These are phyloP conservation scores for Phymastichus coffea DNA, from an alignment of 1,140 invertebrate genomes.

Conservation along the genomic window DNA sequence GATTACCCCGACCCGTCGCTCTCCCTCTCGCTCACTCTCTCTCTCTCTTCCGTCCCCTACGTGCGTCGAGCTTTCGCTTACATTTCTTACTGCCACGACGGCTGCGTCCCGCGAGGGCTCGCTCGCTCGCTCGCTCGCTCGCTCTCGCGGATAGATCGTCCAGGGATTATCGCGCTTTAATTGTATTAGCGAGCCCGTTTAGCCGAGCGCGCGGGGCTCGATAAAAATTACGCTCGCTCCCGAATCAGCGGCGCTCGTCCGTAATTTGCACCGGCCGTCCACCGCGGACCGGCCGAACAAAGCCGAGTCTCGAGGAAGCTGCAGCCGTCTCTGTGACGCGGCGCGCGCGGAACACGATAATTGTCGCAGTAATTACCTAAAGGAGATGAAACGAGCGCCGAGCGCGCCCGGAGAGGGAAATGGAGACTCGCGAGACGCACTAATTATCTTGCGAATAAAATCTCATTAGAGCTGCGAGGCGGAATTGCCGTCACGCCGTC, in stretches of 20 bases:
- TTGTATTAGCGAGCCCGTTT: conserved; percentile 29
- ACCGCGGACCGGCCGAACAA: too few species aligned
- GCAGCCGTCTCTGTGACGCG: too few species aligned
- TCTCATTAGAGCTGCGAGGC: conserved; percentile 46
- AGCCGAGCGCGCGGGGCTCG: too few species aligned
- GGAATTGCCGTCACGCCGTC: conserved; percentile 40
- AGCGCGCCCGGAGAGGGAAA: conserved; percentile 29
- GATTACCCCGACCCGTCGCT: conserved; percentile 40
- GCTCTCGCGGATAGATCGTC: conserved; percentile 14
- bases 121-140: neutral
- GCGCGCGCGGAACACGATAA: conserved; percentile 38
- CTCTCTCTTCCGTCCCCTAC: too few species aligned
- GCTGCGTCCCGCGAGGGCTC: neutral
- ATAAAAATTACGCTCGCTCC: neutral
- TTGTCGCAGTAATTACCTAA: conserved; percentile 48
- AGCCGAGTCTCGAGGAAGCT: too few species aligned
- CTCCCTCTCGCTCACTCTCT: neutral
- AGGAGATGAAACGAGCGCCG: conserved; percentile 32
- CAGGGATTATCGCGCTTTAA: conserved; percentile 27
- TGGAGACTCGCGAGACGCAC: conserved; percentile 44
- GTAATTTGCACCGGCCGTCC: too few species aligned
- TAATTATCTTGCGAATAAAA: conserved; percentile 49
- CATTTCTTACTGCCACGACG: conserved; percentile 41
- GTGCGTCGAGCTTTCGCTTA: conserved; percentile 40
- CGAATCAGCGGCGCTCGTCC: neutral